Conservation (phyloP, 2,113 vertebrate species). For the Lanius collurio region DNA sequence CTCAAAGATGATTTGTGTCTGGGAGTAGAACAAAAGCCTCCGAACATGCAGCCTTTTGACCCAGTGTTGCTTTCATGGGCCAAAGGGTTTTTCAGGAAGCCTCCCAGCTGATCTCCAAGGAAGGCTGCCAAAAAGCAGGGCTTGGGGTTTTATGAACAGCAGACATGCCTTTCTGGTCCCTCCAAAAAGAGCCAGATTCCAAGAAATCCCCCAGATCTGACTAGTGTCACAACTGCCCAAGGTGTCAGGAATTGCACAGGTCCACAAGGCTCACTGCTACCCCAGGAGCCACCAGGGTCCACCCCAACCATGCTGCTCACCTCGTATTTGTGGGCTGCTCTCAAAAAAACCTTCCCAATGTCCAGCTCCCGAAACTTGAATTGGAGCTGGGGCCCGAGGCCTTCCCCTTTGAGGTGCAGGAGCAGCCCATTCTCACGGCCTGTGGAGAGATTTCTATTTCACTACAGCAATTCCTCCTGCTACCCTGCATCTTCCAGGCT, state of each 20-base stretch:
- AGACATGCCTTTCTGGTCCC: background rate
- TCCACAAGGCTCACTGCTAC: background rate
- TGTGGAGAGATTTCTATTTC: conserved; percentile 34
- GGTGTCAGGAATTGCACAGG: background rate
- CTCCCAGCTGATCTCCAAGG: too few species aligned
- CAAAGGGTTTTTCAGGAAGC: too few species aligned
- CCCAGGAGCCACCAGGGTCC: background rate
- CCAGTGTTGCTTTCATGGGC: too few species aligned
- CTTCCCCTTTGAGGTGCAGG: conserved; percentile 79
- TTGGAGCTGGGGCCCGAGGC: conserved; percentile 74
- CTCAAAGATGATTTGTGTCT: too few species aligned
- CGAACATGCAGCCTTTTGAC: too few species aligned
- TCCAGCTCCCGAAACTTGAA: conserved; percentile 69
- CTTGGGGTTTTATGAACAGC: background rate
- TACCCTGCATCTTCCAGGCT: background rate
- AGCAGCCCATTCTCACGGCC: conserved; percentile 81
- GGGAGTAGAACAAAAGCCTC: too few species aligned
- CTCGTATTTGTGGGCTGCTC: conserved; percentile 77
- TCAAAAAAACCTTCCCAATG: conserved; percentile 76
- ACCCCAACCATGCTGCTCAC: conserved; percentile 51
- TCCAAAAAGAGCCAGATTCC: background rate
- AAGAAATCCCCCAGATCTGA: rapidly evolving
- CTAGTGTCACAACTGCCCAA: background rate
- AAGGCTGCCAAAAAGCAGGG: background rate
- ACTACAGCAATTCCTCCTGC: background rate